Evolutionary conservation across 2,113 vertebrate species (phyloP), one percentile per base, ranked within the genome.

Genomic region (Salvelinus namaycush): DNA sequence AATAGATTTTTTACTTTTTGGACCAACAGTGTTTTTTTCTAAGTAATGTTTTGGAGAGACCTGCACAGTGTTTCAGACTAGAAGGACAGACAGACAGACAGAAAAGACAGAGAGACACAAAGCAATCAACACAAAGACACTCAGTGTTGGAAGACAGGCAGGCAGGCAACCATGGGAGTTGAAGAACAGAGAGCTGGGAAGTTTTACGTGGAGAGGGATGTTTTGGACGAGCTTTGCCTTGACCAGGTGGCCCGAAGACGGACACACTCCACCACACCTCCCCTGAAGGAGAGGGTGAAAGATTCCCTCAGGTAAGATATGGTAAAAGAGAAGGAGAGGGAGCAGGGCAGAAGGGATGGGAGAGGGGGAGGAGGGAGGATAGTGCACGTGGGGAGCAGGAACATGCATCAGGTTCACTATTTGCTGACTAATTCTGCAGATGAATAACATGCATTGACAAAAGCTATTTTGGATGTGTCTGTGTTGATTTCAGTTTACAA

Each of bases 211-310:
- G 84, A 90, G 4, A 87, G 92, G 65, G 69, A 84, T 0, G 84
- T 93, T 60, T 81, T 98, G 79, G 93, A 92, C 29, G 95, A 97
- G 87, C 79, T 91, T 1, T 79, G 90, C 1, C 89, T 98, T 81
- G 94, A 97, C 72, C 89, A 92, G 64, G 81, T 96, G 76, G 96
- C 92, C 0, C 91, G 83, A 22, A 88, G 93, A 83, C 85, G 81
- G 76, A 87, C 72, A 0, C 84, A 75, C 78, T 59, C 57, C 1
- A 5, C 24, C 0, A 31, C 83, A 39, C 72, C 77, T 7, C 85
- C 86, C 0, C 20, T 93, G 69, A 70, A 57, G 2, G 75, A 92
- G 8, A 80, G n/a, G 8, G 13, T 90, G 39, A 89, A 86, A 62
- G 76, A 88, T 26, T 86, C 77, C 1, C 13, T 91, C 1, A 92